phyloP scores from a whole-genome alignment of 2,888 invertebrate genomes.

The Calephelis perditalis region DNA sequence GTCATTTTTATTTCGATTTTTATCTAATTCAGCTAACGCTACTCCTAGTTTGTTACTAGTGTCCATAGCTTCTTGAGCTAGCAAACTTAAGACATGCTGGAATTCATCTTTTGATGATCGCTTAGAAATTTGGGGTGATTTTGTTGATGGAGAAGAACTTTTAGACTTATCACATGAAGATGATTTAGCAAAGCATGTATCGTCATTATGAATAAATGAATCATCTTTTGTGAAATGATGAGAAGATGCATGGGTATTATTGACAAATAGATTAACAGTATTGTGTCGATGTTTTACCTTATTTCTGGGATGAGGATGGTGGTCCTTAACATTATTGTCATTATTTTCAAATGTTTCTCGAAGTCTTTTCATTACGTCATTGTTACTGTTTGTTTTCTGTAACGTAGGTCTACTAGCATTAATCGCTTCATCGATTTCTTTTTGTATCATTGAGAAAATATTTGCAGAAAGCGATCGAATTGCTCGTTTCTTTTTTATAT shows the following conservation, averaged over 20 bases:
- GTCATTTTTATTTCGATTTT: slow-evolving; percentile 63
- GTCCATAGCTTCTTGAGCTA: slow-evolving; percentile 86
- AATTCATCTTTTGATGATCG: slow-evolving; percentile 73
- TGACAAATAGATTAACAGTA: slow-evolving; percentile 69
- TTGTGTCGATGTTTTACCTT: slow-evolving; percentile 76
- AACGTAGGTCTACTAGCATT: slow-evolving; percentile 69
- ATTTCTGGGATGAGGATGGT: slow-evolving; percentile 64
- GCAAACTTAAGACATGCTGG: slow-evolving; percentile 84
- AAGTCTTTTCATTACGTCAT: slow-evolving; percentile 74
- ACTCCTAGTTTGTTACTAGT: slow-evolving; percentile 84
- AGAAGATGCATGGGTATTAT: slow-evolving; percentile 64
- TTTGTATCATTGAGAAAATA: slow-evolving; percentile 86
- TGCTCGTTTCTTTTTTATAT: slow-evolving; percentile 86
- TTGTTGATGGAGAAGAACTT: slow-evolving; percentile 77
- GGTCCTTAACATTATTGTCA: slow-evolving; percentile 58
- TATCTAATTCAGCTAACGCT: slow-evolving; percentile 79
- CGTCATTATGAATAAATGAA: slow-evolving; percentile 71
- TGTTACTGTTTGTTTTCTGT: slow-evolving; percentile 80
- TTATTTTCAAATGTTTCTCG: slow-evolving; percentile 67
- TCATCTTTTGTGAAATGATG: slow-evolving; percentile 74
- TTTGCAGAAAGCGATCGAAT: slow-evolving; percentile 91
- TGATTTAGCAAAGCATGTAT: slow-evolving; percentile 68
- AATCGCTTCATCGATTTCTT: slow-evolving; percentile 79
- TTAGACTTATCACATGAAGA: slow-evolving; percentile 74
- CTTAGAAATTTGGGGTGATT: slow-evolving; percentile 72